Conservation (phyloP, 2,113 vertebrate genomes). For the Caranx melampygus region DNA sequence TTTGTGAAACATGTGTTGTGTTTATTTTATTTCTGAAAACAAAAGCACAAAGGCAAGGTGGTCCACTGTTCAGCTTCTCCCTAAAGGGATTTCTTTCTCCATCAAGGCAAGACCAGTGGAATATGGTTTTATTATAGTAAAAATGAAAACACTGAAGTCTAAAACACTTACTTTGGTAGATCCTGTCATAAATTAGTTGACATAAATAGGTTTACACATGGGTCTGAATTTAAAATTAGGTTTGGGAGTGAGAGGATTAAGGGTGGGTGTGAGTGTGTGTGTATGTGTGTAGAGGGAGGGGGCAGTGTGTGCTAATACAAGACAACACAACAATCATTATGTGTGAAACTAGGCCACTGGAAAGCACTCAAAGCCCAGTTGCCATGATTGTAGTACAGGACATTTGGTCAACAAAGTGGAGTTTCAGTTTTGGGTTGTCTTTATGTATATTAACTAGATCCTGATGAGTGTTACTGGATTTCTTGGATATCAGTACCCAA, state of each 20-base stretch:
- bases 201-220: neutral
- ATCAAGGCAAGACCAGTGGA: too few relatives aligned
- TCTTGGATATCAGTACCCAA: too few relatives aligned
- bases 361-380: neutral
- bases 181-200: too few relatives aligned
- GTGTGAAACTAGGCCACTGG: constrained; percentile 11
- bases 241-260: too few relatives aligned
- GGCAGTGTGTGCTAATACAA: neutral
- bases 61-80: too few relatives aligned
- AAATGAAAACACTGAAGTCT: too few relatives aligned
- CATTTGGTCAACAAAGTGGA: neutral
- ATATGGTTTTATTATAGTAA: too few relatives aligned
- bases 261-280: neutral
- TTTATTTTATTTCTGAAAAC: too few relatives aligned
- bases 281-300: too few relatives aligned
- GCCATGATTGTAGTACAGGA: neutral
- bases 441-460: neutral
- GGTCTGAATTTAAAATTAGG: neutral
- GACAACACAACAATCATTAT: neutral
- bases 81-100: too few relatives aligned
- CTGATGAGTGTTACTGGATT: neutral
- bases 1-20: neutral
- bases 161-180: too few relatives aligned
- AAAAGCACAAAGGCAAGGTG: too few relatives aligned
- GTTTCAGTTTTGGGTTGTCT: neutral